Conservation (phyloP, 2,113 vertebrate species). For the Mirza zaza region DNA sequence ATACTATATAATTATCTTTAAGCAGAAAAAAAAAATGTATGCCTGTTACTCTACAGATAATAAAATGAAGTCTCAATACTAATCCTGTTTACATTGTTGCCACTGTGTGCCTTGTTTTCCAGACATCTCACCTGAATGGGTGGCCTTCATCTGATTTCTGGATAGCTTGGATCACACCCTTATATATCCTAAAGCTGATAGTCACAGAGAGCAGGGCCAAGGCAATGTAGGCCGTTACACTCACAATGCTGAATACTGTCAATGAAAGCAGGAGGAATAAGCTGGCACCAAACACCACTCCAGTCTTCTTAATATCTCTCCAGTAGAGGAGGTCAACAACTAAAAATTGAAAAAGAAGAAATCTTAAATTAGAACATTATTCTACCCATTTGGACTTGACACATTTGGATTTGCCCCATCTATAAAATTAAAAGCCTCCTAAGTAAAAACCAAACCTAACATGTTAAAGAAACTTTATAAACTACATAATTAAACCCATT, state of each 20-base stretch:
- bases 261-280: conserved; percentile 96
- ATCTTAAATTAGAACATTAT: conserved; percentile 73
- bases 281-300: conserved; percentile 94
- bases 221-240: conserved; percentile 94
- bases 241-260: conserved; percentile 97
- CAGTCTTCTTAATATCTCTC: conserved; percentile 96
- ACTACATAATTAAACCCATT: not conserved
- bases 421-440: not conserved
- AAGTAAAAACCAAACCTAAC: not conserved
- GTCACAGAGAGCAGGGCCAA: conserved; percentile 96
- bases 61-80: not conserved
- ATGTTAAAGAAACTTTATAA: not conserved
- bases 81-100: not conserved
- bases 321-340: conserved; percentile 98
- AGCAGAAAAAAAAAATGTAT: not conserved
- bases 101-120: not conserved
- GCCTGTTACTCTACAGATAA: not conserved
- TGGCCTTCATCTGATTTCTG: conserved; percentile 98
- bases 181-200: conserved; percentile 98
- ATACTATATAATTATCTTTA: conserved; percentile 3
- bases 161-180: conserved; percentile 97
- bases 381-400: not conserved
- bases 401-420: not conserved
- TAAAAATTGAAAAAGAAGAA: conserved; percentile 77
- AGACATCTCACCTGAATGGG: conserved; percentile 93